Percentiles rank a stretch among this genome's conserved stretches.
Conservation (phyloP, 2,113 vertebrate species). For the Thamnophis sirtalis region DNA sequence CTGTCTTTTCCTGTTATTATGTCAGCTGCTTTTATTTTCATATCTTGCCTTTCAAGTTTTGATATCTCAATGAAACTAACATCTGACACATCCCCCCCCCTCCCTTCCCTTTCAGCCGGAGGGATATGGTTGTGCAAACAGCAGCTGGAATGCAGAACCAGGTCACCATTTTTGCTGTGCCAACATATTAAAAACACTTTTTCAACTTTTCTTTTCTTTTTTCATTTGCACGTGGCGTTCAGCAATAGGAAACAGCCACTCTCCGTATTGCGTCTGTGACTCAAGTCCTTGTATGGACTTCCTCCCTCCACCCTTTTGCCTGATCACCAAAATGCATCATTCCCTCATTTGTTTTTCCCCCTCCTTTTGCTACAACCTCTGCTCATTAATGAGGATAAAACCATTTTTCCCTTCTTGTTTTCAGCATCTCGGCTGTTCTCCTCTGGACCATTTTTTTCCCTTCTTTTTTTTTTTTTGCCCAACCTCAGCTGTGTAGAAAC, state of each 20-base stretch:
- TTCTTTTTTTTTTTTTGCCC: background rate
- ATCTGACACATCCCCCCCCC: background rate
- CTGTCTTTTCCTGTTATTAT: background rate
- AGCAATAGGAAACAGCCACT: background rate
- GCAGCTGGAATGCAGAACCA: background rate
- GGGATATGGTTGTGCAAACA: conserved; percentile 2
- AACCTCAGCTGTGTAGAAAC: background rate
- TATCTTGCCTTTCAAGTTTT: background rate
- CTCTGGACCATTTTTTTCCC: background rate
- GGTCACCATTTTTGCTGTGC: conserved; percentile 18
- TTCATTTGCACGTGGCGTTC: background rate
- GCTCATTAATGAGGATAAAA: conserved; percentile 40
- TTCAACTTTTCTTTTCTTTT: conserved; percentile 15
- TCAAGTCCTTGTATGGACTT: conserved; percentile 1
- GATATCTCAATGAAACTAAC: background rate
- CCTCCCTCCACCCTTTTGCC: background rate
- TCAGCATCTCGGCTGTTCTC: background rate
- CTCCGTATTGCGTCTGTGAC: background rate
- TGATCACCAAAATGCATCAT: conserved; percentile 33
- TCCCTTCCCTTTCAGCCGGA: background rate
- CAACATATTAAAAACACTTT: conserved; percentile 10
- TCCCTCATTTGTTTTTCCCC: conserved; percentile 11
- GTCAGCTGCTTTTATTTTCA: conserved; percentile 4
- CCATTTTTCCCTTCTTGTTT: conserved; percentile 23
- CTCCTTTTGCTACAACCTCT: conserved; percentile 13